Evolutionary conservation across 1,140 invertebrate genomes (phyloP), one percentile per base, ranked within the genome.

Genomic region (Dendroctonus ponderosae): DNA sequence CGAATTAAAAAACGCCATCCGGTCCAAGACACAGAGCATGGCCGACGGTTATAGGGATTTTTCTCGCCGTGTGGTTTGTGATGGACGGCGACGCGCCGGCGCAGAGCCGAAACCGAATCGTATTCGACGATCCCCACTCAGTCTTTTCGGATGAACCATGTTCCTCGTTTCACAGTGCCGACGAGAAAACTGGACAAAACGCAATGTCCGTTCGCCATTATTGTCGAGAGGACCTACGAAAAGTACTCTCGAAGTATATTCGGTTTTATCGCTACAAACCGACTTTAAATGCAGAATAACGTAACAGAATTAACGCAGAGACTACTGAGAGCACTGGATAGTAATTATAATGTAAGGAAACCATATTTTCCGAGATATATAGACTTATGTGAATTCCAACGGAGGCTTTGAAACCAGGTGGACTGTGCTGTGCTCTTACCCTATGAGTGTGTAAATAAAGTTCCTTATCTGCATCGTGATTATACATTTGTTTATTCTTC

Each of bases 301-400:
- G 82, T 82, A 79, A 82, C 80, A 77, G 84, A 86, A 80, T 80
- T 87, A 78, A 85, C 85, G 73, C 81, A 84, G 76, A 85, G 81
- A 82, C 84, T 86, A 80, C 83, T 85, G 76, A 81, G 84, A 82
- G 83, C 86, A 71, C 80, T 87, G 75, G 85, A 86, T 81, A 82
- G 81, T 79, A 84, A 86, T 79, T 86, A 87, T 79, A 86, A 86
- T 85, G 86, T 87, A 85, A 86, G 85, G 80, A 79, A 75, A 74
- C 75, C 66, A 61, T 58, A 70, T 56, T 70, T 69, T 62, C 44
- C 6, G 46, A 62, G 59, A 66, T 70, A 65, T 71, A 70, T 62
- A 50, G 50, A 38, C 68, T 64, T 70, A 69, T 66, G 70, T 68
- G 73, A 67, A 67, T 70, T 66, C 68, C 69, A 70, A 68, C 69